Evolutionary conservation across 2,888 invertebrate species (phyloP).

Genomic region (Thereva nobilitata): DNA sequence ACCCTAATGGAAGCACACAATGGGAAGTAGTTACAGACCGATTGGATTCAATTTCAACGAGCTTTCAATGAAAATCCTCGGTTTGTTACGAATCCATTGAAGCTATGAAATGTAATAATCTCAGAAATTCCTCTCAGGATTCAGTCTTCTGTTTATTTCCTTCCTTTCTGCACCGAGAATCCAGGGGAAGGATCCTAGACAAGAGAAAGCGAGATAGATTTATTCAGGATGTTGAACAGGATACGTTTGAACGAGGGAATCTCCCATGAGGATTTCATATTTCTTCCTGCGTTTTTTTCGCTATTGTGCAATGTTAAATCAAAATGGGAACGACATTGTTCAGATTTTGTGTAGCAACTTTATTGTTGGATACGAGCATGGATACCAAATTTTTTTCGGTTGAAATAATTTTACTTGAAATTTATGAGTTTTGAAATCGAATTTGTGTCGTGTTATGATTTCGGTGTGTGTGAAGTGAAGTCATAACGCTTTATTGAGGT

Average conservation of each 20-base stretch:
- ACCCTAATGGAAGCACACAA: constrained; percentile 20
- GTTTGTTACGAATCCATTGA: constrained; percentile 20
- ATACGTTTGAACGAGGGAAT: constrained; percentile 16
- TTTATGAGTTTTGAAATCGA: not conserved
- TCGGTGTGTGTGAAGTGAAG: too few relatives aligned
- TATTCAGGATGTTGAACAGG: constrained; percentile 11
- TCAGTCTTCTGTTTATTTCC: constrained; percentile 27
- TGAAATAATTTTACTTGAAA: constrained; percentile 1
- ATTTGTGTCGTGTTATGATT: too few relatives aligned
- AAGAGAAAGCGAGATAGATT: not conserved
- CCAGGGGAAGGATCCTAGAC: too few relatives aligned
- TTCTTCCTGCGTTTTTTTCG: too few relatives aligned
- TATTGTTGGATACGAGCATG: not conserved
- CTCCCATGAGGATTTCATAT: constrained; percentile 12
- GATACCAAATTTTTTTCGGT: constrained; percentile 1
- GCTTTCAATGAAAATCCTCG: constrained; percentile 23
- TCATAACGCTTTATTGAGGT: too few relatives aligned
- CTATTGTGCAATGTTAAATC: constrained; percentile 3
- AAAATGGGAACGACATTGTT: constrained; percentile 24
- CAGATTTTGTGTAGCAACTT: not conserved
- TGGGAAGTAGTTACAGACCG: constrained; percentile 27
- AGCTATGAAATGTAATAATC: constrained; percentile 22
- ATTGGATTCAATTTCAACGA: constrained; percentile 30
- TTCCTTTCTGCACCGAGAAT: constrained; percentile 7
- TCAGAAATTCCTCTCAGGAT: constrained; percentile 24